Conservation (phyloP, 1,140 invertebrate genomes). For the Penaeus chinensis region DNA sequence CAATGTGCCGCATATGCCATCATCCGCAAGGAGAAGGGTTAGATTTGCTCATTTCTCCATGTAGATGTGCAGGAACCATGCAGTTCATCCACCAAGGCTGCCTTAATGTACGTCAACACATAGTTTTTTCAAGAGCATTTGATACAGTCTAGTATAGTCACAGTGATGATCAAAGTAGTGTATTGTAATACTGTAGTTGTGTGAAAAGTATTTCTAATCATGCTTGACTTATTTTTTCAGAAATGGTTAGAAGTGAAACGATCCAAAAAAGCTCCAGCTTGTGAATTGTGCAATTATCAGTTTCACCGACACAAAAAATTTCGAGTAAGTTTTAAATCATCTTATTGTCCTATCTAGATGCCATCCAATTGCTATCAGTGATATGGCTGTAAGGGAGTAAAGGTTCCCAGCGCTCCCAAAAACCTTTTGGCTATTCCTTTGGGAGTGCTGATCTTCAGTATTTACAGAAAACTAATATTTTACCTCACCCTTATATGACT, state of each 20-base stretch:
- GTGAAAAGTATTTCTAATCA: neutral
- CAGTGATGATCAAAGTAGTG: neutral
- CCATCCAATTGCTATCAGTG: too few relatives aligned
- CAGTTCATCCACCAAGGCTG: constrained; percentile 72
- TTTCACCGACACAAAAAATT: constrained; percentile 73
- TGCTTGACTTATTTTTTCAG: constrained; percentile 66
- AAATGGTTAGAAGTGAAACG: constrained; percentile 73
- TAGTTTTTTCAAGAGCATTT: neutral
- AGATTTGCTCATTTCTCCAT: constrained; percentile 72
- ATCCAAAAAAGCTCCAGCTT: constrained; percentile 70
- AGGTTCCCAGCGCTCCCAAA: too few relatives aligned
- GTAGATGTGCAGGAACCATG: constrained; percentile 72
- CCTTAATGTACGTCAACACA: constrained; percentile 69
- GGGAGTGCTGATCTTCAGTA: too few relatives aligned
- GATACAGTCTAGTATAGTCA: too few relatives aligned
- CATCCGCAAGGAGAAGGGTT: constrained; percentile 68
- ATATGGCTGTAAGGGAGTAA: too few relatives aligned
- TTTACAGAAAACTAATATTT: too few relatives aligned
- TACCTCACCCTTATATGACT: too few relatives aligned
- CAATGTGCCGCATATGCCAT: constrained; percentile 72
- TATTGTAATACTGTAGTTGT: neutral
- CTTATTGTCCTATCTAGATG: too few relatives aligned
- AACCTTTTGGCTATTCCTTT: too few relatives aligned
- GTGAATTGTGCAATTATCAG: constrained; percentile 73
- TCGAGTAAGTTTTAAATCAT: constrained; percentile 68